phyloP scores from a whole-genome alignment of 2,888 invertebrate species.

The Heliconius sara region DNA sequence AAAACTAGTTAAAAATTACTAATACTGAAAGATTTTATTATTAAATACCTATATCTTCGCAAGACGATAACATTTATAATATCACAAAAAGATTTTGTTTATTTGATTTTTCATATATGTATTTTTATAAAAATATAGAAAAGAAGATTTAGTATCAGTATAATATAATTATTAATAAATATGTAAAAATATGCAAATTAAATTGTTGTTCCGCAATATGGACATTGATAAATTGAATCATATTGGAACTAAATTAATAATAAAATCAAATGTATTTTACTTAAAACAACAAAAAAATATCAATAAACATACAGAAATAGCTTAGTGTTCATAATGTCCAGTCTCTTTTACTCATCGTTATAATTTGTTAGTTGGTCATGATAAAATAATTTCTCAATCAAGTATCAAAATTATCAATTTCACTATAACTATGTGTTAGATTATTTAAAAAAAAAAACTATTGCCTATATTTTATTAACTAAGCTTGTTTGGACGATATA shows the following conservation, averaged over 20 bases:
- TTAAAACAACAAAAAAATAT: constrained; percentile 11
- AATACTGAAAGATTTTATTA: not conserved
- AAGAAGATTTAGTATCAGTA: not conserved
- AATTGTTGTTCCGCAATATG: not conserved
- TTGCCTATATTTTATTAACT: not conserved
- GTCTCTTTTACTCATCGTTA: constrained; percentile 5
- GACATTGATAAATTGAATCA: not conserved
- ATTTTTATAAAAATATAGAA: not conserved
- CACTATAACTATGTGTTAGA: not conserved
- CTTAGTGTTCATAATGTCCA: constrained; percentile 4
- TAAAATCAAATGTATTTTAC: constrained; percentile 29
- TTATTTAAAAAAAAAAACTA: not conserved
- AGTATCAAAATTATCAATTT: constrained; percentile 25
- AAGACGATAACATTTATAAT: constrained; percentile 4
- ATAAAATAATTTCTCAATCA: constrained; percentile 16
- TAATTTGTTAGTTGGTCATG: not conserved
- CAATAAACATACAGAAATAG: constrained; percentile 21
- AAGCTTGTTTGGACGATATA: not conserved
- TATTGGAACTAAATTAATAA: not conserved
- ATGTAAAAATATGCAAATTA: constrained; percentile 6
- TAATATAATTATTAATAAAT: not conserved
- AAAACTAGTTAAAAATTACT: not conserved
- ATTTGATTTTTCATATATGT: not conserved
- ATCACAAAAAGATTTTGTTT: not conserved
- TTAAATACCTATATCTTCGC: not conserved